Evolutionary conservation across 2,797 vertebrate genomes (phyloP), one percentile per base, ranked within the genome.

Genomic region (Danio kyathit): DNA sequence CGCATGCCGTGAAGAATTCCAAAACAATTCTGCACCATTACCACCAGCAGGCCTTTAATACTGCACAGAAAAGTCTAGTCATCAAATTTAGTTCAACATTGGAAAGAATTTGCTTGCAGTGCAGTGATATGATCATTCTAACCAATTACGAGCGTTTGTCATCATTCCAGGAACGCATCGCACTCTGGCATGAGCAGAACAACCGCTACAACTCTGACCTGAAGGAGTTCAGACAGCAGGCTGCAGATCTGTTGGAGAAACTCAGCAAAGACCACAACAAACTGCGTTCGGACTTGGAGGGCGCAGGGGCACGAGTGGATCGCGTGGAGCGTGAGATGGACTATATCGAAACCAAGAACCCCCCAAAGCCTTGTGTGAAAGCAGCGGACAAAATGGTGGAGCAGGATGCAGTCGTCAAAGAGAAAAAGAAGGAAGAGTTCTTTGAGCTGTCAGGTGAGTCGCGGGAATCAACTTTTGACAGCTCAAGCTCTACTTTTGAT

Each of bases 321-420:
- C 92, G 94, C 0, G 89, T 96, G 81, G 98, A 99, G 87, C 86
- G 94, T 0, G 96, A 98, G 86, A 94, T 98, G 86, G 97, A 99
- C 84, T 96, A 95, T 63, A 90, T 97, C 77, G 97, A 98, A 91
- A 94, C 90, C 0, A 95, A 94, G 91, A 96, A 94, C 84, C 95
- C 96, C 0, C 95, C 95, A 0, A 94, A 95, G 0, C 95, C 97
- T 82, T 99, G 97, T 5, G 91, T 92, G 16, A 96, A 95, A 71
- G 86, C 91, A 44, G 95, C 94, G 0, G 96, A 98, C 84, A 96
- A 93, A 14, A 92, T 95, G 86, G 84, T 91, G n/a, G 95, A 94
- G 84, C 94, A 95, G 79, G 87, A 95, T 54, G 90, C 92, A 1
- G 90, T 89, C 83, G 77, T 87, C 85, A 93, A 89, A 3, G 88